Percentiles rank a stretch among this genome's conserved stretches.
Conservation (phyloP, 2,888 invertebrate genomes). For the Temnothorax ravouxi region DNA sequence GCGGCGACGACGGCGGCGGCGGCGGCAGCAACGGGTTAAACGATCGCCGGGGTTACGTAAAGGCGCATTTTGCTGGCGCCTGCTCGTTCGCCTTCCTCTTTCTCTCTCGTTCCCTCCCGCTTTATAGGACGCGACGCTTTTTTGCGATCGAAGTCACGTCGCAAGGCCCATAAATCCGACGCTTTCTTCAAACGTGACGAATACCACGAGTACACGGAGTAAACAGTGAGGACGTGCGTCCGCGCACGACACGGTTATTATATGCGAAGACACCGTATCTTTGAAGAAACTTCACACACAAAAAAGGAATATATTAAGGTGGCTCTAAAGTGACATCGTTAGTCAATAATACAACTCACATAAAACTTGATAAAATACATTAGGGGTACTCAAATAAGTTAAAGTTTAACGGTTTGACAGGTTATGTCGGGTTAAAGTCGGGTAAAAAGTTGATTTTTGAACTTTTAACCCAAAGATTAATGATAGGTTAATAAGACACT, state of each 20-base stretch:
- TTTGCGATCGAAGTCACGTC: conserved; percentile 66
- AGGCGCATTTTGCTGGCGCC: conserved; percentile 80
- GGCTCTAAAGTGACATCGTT: too few relatives aligned
- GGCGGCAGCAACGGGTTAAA: conserved; percentile 74
- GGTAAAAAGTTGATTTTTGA: too few relatives aligned
- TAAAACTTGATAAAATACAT: too few relatives aligned
- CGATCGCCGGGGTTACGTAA: conserved; percentile 81
- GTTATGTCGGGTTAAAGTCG: too few relatives aligned
- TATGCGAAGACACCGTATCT: neutral
- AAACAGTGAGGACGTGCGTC: neutral
- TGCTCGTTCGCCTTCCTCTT: conserved; percentile 66
- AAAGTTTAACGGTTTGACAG: too few relatives aligned
- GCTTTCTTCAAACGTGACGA: conserved; percentile 35
- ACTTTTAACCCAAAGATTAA: too few relatives aligned
- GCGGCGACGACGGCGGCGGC: too few relatives aligned
- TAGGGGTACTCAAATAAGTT: too few relatives aligned
- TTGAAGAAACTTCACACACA: neutral
- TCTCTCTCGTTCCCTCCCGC: conserved; percentile 1
- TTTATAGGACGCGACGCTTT: conserved; percentile 70
- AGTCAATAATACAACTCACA: too few relatives aligned
- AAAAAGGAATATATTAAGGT: too few relatives aligned
- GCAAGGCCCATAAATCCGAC: conserved; percentile 29
- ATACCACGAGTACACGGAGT: neutral
- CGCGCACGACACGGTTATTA: too few relatives aligned
- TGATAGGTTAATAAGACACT: too few relatives aligned